These are phyloP conservation scores for Anoplolepis gracilipes DNA, from an alignment of 1,140 invertebrate species.

Conservation along the genomic window DNA sequence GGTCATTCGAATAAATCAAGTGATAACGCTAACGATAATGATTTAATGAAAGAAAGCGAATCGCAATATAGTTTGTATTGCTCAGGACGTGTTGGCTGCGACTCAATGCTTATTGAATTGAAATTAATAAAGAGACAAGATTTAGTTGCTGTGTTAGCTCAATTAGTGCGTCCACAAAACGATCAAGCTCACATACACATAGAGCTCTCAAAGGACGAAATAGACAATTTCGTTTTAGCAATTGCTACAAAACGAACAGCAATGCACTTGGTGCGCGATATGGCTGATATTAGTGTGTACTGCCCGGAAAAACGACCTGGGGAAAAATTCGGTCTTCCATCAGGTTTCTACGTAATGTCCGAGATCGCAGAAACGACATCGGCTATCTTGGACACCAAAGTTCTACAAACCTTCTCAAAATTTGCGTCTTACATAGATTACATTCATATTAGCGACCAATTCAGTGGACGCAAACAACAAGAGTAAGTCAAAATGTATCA, in stretches of 20 bases:
- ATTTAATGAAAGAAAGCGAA: conserved; percentile 96
- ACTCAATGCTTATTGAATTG: conserved; percentile 98
- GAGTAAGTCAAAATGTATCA: conserved; percentile 89
- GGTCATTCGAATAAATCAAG: conserved; percentile 90
- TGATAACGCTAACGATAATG: conserved; percentile 87
- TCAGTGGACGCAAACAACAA: conserved; percentile 94
- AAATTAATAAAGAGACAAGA: conserved; percentile 99
- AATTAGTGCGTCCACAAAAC: conserved; percentile 93
- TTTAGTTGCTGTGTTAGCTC: conserved; percentile 94
- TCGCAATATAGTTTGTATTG: conserved; percentile 98
- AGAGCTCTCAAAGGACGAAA: conserved; percentile 95
- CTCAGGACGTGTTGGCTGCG: conserved; percentile 96
- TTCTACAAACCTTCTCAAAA: conserved; percentile 93
- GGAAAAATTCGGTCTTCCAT: conserved; percentile 95
- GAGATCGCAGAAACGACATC: conserved; percentile 95
- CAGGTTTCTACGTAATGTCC: conserved; percentile 93
- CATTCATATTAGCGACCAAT: conserved; percentile 99
- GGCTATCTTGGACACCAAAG: conserved; percentile 93
- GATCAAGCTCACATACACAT: conserved; percentile 96
- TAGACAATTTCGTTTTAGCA: conserved; percentile 97
- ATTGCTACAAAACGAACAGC: conserved; percentile 96
- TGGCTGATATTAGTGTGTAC: conserved; percentile 96
- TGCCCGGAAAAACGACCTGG: conserved; percentile 95
- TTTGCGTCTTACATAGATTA: conserved; percentile 96
- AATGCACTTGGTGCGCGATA: conserved; percentile 94